These are phyloP conservation scores for Chinchilla lanigera DNA, from an alignment of 2,113 vertebrate species.

Conservation along the genomic window DNA sequence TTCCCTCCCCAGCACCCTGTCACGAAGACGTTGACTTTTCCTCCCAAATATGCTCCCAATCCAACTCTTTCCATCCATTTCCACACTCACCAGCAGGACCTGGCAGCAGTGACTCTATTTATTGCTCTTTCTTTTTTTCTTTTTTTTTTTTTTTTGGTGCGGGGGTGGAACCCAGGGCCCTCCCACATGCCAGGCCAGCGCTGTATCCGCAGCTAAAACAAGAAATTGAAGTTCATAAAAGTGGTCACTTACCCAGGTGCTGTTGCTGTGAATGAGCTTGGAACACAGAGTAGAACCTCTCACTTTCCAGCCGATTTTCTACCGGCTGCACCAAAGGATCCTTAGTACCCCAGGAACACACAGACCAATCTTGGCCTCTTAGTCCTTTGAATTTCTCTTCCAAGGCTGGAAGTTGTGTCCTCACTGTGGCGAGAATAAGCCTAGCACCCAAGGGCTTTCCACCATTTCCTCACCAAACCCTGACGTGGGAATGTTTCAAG, in stretches of 20 bases:
- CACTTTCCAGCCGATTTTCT: fast-evolving
- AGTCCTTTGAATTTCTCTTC: not conserved
- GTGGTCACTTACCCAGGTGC: fast-evolving
- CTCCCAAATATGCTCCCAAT: not conserved
- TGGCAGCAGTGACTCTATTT: not conserved
- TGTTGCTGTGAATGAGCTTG: too few species aligned
- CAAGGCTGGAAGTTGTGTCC: not conserved
- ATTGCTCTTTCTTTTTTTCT: not conserved
- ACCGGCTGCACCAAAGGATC: not conserved
- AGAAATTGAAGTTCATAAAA: not conserved
- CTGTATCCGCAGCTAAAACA: not conserved
- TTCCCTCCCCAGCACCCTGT: not conserved
- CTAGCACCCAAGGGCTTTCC: not conserved
- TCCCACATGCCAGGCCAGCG: not conserved
- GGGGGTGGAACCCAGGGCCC: not conserved
- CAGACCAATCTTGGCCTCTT: not conserved
- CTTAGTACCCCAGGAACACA: fast-evolving
- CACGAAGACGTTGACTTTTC: not conserved
- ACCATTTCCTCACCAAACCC: not conserved
- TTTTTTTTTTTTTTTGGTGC: not conserved
- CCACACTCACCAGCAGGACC: too few species aligned
- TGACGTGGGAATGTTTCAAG: not conserved
- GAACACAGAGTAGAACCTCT: not conserved
- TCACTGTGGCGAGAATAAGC: not conserved
- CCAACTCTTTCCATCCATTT: too few species aligned